phyloP scores from a whole-genome alignment of 1,140 invertebrate species.

The Saccostrea cuccullata region DNA sequence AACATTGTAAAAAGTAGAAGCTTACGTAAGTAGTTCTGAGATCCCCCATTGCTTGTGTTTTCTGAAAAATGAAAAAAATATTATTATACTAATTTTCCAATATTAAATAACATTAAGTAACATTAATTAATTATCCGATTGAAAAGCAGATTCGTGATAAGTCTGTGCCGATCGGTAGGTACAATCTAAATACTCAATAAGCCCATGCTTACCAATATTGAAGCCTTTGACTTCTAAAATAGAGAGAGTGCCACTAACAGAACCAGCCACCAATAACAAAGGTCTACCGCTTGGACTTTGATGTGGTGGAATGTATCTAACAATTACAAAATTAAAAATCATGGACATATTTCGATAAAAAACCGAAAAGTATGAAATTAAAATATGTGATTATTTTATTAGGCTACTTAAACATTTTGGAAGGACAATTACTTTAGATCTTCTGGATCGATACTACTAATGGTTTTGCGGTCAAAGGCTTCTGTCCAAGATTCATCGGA shows the following conservation, averaged over 20 bases:
- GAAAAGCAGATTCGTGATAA: too few relatives aligned
- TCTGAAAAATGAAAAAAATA: too few relatives aligned
- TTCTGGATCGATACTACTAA: constrained; percentile 49
- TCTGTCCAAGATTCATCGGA: constrained; percentile 39
- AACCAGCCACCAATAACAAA: neutral
- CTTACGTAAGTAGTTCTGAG: too few relatives aligned
- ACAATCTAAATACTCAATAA: too few relatives aligned
- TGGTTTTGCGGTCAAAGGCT: constrained; percentile 15
- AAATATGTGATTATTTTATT: neutral
- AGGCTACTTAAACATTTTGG: neutral
- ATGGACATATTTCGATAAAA: neutral
- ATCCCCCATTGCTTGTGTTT: too few relatives aligned
- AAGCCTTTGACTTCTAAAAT: neutral
- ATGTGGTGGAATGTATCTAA: neutral
- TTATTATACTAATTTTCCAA: too few relatives aligned
- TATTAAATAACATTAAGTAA: too few relatives aligned
- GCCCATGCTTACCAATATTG: neutral
- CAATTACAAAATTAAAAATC: neutral
- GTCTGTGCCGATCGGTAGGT: too few relatives aligned
- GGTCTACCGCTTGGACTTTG: neutral
- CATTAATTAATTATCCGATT: too few relatives aligned
- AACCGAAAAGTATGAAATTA: neutral
- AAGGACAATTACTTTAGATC: constrained; percentile 44
- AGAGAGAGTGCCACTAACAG: neutral
- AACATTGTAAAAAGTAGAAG: too few relatives aligned